These are phyloP conservation scores for Alosa alosa DNA, from an alignment of 2,113 vertebrate species.

Conservation along the genomic window DNA sequence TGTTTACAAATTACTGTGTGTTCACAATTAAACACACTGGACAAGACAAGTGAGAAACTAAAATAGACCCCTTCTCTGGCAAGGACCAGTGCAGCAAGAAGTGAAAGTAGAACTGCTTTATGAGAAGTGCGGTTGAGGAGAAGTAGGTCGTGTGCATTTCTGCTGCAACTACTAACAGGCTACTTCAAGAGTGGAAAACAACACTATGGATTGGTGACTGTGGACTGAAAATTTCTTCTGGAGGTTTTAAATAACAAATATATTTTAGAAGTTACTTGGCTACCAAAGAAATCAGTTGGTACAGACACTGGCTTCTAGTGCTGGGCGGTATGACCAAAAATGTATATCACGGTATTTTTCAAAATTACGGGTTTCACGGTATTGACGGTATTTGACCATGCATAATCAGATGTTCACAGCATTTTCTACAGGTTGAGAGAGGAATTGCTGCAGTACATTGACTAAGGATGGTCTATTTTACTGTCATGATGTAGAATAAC, in stretches of 20 bases:
- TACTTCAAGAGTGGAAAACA: neutral
- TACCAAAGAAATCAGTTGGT: neutral
- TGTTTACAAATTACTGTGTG: too few species aligned
- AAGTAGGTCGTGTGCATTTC: neutral
- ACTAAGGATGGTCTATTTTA: too few species aligned
- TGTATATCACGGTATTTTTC: too few species aligned
- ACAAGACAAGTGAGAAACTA: neutral
- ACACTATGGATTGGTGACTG: neutral
- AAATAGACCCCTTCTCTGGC: neutral
- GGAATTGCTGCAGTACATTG: too few species aligned
- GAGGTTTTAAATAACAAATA: neutral
- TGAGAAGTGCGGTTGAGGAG: neutral
- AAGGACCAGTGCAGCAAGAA: neutral
- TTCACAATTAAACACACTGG: too few species aligned
- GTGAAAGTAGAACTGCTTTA: neutral
- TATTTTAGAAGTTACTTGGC: neutral
- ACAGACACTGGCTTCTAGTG: neutral
- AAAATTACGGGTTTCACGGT: too few species aligned
- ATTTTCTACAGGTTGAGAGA: too few species aligned
- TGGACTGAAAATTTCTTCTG: neutral
- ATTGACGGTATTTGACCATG: too few species aligned
- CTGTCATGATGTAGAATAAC: too few species aligned
- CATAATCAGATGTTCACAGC: too few species aligned
- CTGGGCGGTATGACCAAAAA: too few species aligned
- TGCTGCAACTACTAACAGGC: neutral